A percentile compares a stretch with the other conserved stretches of the same genome.
Conservation (phyloP, 2,113 vertebrate genomes). For the Pedetes capensis region DNA sequence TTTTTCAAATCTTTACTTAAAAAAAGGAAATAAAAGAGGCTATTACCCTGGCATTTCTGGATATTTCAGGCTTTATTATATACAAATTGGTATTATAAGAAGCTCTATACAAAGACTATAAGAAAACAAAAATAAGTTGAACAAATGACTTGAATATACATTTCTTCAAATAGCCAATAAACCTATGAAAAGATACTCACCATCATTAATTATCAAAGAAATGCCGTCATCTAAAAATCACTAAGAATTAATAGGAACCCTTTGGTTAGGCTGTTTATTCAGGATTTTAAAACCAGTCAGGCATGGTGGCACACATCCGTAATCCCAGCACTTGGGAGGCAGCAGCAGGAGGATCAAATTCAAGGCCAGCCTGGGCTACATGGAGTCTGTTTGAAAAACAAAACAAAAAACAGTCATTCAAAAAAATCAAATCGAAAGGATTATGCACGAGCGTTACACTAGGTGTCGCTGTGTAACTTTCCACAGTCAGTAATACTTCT, state of each 20-base stretch:
- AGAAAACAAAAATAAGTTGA: no score
- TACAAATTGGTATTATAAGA: neutral
- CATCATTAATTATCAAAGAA: no score
- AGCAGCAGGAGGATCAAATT: neutral
- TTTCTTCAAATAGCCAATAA: no score
- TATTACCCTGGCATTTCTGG: neutral
- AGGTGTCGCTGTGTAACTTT: slow-evolving; percentile 45
- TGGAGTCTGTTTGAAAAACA: neutral
- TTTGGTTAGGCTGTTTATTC: neutral
- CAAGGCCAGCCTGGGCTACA: neutral
- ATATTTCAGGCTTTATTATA: neutral
- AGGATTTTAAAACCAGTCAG: neutral
- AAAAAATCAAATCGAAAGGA: neutral
- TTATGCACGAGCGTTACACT: slow-evolving; percentile 16
- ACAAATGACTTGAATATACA: no score
- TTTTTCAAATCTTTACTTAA: neutral
- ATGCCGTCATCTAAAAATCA: no score
- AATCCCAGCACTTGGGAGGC: no score
- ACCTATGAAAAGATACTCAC: no score
- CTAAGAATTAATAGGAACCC: no score
- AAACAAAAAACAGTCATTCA: neutral
- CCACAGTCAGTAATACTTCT: neutral
- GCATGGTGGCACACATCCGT: no score
- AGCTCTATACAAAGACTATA: no score
- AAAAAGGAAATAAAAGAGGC: neutral